Evolutionary conservation across 1,140 invertebrate genomes (phyloP).

Genomic region (Drosophila insularis): DNA sequence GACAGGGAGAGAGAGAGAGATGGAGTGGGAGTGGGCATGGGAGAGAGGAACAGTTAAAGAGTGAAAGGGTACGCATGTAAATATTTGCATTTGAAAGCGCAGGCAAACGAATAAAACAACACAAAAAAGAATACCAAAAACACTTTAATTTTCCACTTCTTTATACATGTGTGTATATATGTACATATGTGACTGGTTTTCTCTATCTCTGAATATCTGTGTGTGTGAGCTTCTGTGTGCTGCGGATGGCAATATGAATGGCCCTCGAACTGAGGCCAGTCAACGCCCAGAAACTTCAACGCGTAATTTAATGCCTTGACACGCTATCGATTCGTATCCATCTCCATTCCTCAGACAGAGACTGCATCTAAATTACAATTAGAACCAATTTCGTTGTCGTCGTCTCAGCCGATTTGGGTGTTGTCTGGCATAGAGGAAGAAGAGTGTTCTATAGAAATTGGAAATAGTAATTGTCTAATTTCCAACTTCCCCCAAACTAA

Average conservation of each 20-base stretch:
- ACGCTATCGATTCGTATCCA: slow-evolving; percentile 50
- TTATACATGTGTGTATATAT: not conserved
- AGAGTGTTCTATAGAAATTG: slow-evolving; percentile 44
- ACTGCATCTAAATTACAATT: slow-evolving; percentile 73
- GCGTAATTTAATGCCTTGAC: slow-evolving; percentile 53
- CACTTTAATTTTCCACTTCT: slow-evolving; percentile 1
- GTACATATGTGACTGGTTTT: not conserved
- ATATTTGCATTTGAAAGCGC: slow-evolving; percentile 67
- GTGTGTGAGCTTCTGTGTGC: not conserved
- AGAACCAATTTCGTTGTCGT: slow-evolving; percentile 43
- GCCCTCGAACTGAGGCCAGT: slow-evolving; percentile 49
- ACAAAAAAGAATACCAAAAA: slow-evolving; percentile 39
- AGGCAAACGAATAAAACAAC: slow-evolving; percentile 31
- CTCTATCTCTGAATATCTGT: not conserved
- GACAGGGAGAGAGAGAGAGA: slow-evolving; percentile 6
- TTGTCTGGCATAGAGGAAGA: slow-evolving; percentile 17
- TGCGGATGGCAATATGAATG: slow-evolving; percentile 66
- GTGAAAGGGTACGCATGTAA: slow-evolving; percentile 16
- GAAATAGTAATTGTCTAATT: slow-evolving; percentile 53
- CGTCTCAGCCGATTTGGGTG: not conserved
- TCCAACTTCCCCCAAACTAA: not conserved
- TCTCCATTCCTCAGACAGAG: slow-evolving; percentile 26
- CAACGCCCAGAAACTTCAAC: slow-evolving; percentile 27
- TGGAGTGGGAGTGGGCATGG: slow-evolving; percentile 9
- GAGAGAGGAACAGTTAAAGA: not conserved